A percentile compares a stretch with the other conserved stretches of the same genome.
These are phyloP conservation scores for Parazoanthus darwini DNA, from an alignment of 92 coral and sea anemone genomes.

Conservation along the genomic window DNA sequence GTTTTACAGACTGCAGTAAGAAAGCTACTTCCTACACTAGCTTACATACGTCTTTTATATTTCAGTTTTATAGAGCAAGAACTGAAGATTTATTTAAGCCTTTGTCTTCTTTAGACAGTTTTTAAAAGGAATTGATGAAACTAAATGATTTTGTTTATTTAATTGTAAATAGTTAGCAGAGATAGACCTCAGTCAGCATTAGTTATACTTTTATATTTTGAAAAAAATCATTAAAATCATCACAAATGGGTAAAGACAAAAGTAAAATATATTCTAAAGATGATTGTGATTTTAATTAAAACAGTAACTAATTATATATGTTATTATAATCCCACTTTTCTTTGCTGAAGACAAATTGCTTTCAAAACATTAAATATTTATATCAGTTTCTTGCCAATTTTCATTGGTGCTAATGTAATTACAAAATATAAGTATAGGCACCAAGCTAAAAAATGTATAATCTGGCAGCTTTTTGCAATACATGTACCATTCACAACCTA, in stretches of 20 bases:
- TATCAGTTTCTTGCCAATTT: background rate
- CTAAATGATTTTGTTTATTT: too few species aligned
- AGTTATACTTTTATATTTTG: too few species aligned
- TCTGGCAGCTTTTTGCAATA: too few species aligned
- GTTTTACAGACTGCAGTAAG: background rate
- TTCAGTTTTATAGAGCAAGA: background rate
- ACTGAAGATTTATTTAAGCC: too few species aligned
- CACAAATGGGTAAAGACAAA: background rate
- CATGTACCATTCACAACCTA: too few species aligned
- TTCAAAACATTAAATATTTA: slow-evolving; percentile 12
- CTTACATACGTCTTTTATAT: too few species aligned
- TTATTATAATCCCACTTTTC: background rate
- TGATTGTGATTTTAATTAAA: slow-evolving; percentile 5
- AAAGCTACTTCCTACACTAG: background rate
- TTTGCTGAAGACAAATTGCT: background rate
- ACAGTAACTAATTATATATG: background rate
- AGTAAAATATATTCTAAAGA: too few species aligned
- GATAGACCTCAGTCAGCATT: background rate
- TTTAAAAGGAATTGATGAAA: background rate
- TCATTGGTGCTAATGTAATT: background rate
- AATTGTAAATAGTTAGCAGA: background rate
- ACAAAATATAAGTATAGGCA: too few species aligned
- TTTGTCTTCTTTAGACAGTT: background rate
- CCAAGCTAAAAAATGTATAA: too few species aligned
- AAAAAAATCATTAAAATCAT: too few species aligned